A percentile compares a stretch with the other conserved stretches of the same genome.
Conservation (phyloP, 2,888 invertebrate genomes). For the Acleris cristana region DNA sequence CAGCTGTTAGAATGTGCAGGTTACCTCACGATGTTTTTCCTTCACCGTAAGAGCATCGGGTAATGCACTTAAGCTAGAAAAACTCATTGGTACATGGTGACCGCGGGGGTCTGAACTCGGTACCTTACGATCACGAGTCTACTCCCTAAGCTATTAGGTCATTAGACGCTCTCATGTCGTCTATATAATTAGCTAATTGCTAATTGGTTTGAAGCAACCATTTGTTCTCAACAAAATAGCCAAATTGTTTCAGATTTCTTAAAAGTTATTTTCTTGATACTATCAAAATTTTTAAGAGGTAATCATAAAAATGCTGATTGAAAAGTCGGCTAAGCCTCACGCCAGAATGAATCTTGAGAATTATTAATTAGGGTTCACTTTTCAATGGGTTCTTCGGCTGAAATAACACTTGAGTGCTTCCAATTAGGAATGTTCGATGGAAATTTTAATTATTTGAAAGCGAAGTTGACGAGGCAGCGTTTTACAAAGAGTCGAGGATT, state of each 20-base stretch:
- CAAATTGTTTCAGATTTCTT: not conserved
- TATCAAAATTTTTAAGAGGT: slow-evolving; percentile 16
- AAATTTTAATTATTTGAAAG: slow-evolving; percentile 18
- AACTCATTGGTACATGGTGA: no score
- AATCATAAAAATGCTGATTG: slow-evolving; percentile 29
- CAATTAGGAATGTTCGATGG: slow-evolving; percentile 14
- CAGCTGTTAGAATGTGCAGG: no score
- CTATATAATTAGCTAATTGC: no score
- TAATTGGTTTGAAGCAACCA: no score
- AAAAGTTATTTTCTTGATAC: slow-evolving; percentile 20
- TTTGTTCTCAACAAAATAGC: no score
- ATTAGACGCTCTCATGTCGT: no score
- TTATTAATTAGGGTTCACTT: slow-evolving; percentile 14
- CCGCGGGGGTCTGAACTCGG: no score
- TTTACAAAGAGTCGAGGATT: slow-evolving; percentile 2
- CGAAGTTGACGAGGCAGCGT: slow-evolving; percentile 8
- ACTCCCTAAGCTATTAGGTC: no score
- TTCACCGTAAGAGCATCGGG: no score
- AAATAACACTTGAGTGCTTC: slow-evolving; percentile 13
- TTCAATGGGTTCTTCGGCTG: not conserved
- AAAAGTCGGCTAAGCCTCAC: slow-evolving; percentile 14
- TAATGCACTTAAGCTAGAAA: no score
- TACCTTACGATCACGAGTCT: no score
- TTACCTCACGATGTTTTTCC: no score
- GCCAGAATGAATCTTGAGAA: slow-evolving; percentile 9